Conservation (phyloP, 1,140 invertebrate species). For the Belonocnema kinseyi region DNA sequence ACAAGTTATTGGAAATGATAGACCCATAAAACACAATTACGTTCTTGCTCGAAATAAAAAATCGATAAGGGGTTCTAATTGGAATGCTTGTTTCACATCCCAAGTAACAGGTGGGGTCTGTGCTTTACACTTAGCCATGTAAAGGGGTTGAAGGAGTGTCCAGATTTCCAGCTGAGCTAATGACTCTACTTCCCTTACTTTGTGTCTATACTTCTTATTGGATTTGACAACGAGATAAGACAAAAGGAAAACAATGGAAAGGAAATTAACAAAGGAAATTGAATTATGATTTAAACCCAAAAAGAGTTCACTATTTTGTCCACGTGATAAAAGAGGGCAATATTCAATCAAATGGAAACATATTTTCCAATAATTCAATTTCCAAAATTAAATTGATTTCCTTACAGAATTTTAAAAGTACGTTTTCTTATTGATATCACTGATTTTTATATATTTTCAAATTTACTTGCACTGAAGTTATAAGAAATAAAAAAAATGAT, state of each 20-base stretch:
- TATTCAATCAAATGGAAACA: background rate
- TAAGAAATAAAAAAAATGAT: too few relatives aligned
- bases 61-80: slow-evolving; percentile 58
- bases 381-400: too few relatives aligned
- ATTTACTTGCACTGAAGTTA: too few relatives aligned
- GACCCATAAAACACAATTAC: slow-evolving; percentile 45
- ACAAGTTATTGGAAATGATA: background rate
- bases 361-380: background rate
- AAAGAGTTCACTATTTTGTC: background rate
- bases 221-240: background rate
- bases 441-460: too few relatives aligned
- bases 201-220: slow-evolving; percentile 9
- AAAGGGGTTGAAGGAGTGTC: background rate
- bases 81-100: slow-evolving; percentile 51
- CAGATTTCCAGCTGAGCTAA: slow-evolving; percentile 14
- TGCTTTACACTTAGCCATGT: slow-evolving; percentile 47
- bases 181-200: background rate
- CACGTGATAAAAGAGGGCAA: background rate
- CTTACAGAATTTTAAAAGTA: too few relatives aligned
- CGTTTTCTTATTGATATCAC: too few relatives aligned
- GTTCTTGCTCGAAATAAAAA: slow-evolving; percentile 46
- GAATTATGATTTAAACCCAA: background rate
- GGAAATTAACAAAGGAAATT: slow-evolving; percentile 3
- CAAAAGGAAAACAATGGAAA: background rate
- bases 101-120: slow-evolving; percentile 57